These are phyloP conservation scores for Aphidius ervi DNA, from an alignment of 1,140 invertebrate species.

Conservation along the genomic window DNA sequence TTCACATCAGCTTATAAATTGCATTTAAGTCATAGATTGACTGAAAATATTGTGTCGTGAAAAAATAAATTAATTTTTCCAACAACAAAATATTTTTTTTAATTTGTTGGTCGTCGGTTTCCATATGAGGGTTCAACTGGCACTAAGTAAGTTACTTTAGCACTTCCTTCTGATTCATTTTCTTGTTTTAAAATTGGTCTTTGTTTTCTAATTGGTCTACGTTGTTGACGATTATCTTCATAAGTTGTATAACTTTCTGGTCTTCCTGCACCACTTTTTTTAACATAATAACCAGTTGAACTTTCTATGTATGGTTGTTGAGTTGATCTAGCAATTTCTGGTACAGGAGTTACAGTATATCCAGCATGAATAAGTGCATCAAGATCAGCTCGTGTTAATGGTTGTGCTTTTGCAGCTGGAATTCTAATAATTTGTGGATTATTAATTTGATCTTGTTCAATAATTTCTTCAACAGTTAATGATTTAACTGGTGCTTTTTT, in stretches of 20 bases:
- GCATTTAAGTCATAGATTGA: not conserved
- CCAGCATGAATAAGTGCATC: slow-evolving; percentile 45
- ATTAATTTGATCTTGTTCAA: slow-evolving; percentile 37
- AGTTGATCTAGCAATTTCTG: slow-evolving; percentile 32
- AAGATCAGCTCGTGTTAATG: slow-evolving; percentile 44
- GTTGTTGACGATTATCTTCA: slow-evolving; percentile 37
- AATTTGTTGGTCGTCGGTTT: slow-evolving; percentile 33
- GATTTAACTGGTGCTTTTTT: slow-evolving; percentile 46
- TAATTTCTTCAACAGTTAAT: slow-evolving; percentile 42
- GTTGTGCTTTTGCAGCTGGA: slow-evolving; percentile 34
- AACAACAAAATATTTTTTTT: slow-evolving; percentile 19
- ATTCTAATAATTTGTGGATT: slow-evolving; percentile 35
- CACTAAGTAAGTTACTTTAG: slow-evolving; percentile 48
- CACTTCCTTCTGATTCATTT: slow-evolving; percentile 34
- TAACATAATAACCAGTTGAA: slow-evolving; percentile 38
- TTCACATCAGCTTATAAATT: slow-evolving; percentile 1
- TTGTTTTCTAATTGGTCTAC: slow-evolving; percentile 39
- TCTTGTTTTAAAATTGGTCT: slow-evolving; percentile 41
- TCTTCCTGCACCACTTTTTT: slow-evolving; percentile 40
- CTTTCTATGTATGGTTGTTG: slow-evolving; percentile 32
- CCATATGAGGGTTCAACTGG: slow-evolving; percentile 43
- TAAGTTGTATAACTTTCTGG: slow-evolving; percentile 39
- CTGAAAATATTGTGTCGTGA: not conserved
- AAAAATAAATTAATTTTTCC: slow-evolving; percentile 17
- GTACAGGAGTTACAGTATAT: slow-evolving; percentile 45